Evolutionary conservation across 2,888 invertebrate species (phyloP).

Genomic region (Crepidodera aurea): DNA sequence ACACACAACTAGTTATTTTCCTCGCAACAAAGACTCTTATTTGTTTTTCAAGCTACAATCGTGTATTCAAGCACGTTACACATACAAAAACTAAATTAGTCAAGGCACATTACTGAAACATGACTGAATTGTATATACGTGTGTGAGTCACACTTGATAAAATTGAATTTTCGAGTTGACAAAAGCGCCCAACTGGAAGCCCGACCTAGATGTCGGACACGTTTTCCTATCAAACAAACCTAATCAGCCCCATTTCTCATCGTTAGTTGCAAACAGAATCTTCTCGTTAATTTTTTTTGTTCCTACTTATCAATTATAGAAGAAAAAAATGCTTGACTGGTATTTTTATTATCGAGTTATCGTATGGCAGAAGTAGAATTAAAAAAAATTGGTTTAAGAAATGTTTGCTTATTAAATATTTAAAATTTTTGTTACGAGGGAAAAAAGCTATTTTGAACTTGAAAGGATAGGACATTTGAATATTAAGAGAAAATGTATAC

Average conservation of each 20-base stretch:
- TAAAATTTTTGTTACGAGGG: too few relatives aligned
- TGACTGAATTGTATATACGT: slow-evolving; percentile 30
- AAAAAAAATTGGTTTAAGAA: too few relatives aligned
- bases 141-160: slow-evolving; percentile 50
- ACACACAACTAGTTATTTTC: too few relatives aligned
- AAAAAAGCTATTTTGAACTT: too few relatives aligned
- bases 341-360: too few relatives aligned
- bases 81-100: not conserved
- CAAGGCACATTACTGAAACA: not conserved
- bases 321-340: too few relatives aligned
- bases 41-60: too few relatives aligned
- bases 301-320: slow-evolving; percentile 19
- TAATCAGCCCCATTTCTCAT: slow-evolving; percentile 50
- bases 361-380: too few relatives aligned
- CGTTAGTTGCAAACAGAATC: slow-evolving; percentile 46
- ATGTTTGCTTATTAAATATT: too few relatives aligned
- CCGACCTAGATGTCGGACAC: slow-evolving; percentile 48
- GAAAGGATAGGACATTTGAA: too few relatives aligned
- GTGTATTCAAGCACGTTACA: not conserved
- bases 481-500: too few relatives aligned
- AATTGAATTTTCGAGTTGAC: slow-evolving; percentile 53
- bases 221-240: slow-evolving; percentile 43
- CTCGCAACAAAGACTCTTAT: too few relatives aligned
- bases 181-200: slow-evolving; percentile 48
- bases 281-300: slow-evolving; percentile 40